A percentile compares a stretch with the other conserved stretches of the same genome.
Conservation (phyloP, 2,113 vertebrate genomes). For the Ammodytes marinus region DNA sequence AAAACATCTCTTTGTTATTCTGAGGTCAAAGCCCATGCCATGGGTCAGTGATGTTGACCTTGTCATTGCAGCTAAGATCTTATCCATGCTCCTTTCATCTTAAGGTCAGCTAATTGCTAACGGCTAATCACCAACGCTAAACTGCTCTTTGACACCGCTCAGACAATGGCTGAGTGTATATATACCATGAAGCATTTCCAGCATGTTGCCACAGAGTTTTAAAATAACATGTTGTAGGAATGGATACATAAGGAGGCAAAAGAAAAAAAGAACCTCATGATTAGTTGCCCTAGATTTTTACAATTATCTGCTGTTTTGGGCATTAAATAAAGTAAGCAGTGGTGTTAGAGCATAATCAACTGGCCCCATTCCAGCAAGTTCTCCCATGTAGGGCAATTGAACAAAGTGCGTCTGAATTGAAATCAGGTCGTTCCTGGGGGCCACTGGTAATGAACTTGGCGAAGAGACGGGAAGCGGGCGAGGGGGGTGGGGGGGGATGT, state of each 20-base stretch:
- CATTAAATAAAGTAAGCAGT: conserved; percentile 80
- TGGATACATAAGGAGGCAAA: conserved; percentile 33
- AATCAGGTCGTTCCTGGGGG: conserved; percentile 85
- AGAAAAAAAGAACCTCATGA: conserved; percentile 48
- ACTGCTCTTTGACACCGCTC: conserved; percentile 50
- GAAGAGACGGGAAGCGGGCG: conserved; percentile 41
- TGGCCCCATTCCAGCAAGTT: conserved; percentile 75
- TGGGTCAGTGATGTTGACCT: conserved; percentile 49
- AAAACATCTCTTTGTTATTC: conserved; percentile 42
- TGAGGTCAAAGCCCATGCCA: conserved; percentile 35
- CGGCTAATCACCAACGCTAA: conserved; percentile 56
- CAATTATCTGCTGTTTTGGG: conserved; percentile 79
- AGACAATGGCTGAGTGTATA: conserved; percentile 34
- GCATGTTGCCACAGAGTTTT: conserved; percentile 25
- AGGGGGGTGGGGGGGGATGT: conserved; percentile 28
- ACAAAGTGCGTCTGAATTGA: conserved; percentile 80
- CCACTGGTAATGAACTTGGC: conserved; percentile 81
- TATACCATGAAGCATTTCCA: conserved; percentile 31
- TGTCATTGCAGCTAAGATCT: conserved; percentile 45
- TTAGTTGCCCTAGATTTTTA: conserved; percentile 74
- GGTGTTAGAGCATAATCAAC: conserved; percentile 74
- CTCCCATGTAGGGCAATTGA: conserved; percentile 82
- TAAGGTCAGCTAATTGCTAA: conserved; percentile 63
- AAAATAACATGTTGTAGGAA: conserved; percentile 41
- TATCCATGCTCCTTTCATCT: conserved; percentile 54